phyloP scores from a whole-genome alignment of 1,140 invertebrate genomes.

The Stegodyphus mimosarum region DNA sequence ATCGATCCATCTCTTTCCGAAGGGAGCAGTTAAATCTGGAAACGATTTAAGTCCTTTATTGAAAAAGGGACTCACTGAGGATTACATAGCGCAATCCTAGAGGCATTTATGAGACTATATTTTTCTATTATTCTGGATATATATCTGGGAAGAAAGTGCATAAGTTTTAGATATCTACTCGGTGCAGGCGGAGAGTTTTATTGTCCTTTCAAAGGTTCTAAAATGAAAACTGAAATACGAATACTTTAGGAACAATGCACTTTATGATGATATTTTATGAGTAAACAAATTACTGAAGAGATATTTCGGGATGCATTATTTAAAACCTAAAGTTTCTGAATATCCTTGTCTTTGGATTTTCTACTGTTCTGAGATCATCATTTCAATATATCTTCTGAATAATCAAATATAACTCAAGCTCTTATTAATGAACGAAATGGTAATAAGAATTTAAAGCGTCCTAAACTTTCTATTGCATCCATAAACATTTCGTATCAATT shows the following conservation, averaged over 20 bases:
- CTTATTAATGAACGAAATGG: too few species aligned
- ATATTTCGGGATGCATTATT: too few species aligned
- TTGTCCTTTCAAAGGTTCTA: conserved; percentile 1
- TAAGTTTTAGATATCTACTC: conserved; percentile 28
- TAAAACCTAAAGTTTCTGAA: too few species aligned
- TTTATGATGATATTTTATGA: too few species aligned
- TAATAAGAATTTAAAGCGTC: too few species aligned
- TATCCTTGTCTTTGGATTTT: too few species aligned
- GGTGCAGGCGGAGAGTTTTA: conserved; percentile 18
- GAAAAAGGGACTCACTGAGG: conserved; percentile 32
- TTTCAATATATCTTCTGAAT: too few species aligned
- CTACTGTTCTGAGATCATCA: too few species aligned
- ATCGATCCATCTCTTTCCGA: conserved; percentile 18
- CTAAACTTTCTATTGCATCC: too few species aligned
- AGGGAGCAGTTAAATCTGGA: conserved; percentile 35
- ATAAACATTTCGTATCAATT: too few species aligned
- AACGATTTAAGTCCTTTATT: conserved; percentile 37
- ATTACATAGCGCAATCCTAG: conserved; percentile 14
- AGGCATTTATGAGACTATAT: conserved; percentile 34
- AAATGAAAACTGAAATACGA: neutral
- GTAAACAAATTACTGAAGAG: too few species aligned
- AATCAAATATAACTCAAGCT: too few species aligned
- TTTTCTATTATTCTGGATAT: conserved; percentile 25
- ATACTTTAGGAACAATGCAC: neutral
- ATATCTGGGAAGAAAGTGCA: conserved; percentile 8